Evolutionary conservation across 2,797 vertebrate genomes (phyloP).

Genomic region (Myotis vivesi): DNA sequence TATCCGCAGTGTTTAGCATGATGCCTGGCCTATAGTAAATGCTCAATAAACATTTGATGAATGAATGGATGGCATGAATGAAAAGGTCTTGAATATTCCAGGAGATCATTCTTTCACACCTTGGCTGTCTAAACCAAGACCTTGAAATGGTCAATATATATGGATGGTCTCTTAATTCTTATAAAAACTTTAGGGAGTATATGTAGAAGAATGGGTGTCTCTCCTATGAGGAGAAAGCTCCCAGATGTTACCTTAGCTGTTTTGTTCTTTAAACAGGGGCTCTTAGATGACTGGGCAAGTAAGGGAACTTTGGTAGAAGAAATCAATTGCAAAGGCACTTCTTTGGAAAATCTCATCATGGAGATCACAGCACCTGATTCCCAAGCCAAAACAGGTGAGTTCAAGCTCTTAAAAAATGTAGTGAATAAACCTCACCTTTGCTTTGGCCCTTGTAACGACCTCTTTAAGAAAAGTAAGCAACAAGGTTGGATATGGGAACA

Average conservation of each 20-base stretch:
- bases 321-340: conserved; percentile 89
- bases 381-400: conserved; percentile 90
- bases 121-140: conserved; percentile 17
- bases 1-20: background rate
- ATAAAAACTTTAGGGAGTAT: background rate
- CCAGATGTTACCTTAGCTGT: background rate
- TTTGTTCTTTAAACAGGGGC: conserved; percentile 84
- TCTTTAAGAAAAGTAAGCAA: conserved; percentile 41
- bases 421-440: conserved; percentile 4
- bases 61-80: conserved; percentile 27
- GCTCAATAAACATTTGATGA: conserved; percentile 27
- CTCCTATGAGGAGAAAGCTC: background rate
- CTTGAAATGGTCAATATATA: background rate
- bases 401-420: background rate
- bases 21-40: conserved; percentile 6
- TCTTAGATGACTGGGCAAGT: conserved; percentile 91
- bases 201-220: accelerated
- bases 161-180: conserved; percentile 9
- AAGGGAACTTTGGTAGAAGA: conserved; percentile 90
- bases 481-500: conserved; percentile 16
- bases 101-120: background rate
- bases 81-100: conserved; percentile 24
- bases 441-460: conserved; percentile 3
- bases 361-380: conserved; percentile 90
- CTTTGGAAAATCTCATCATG: conserved; percentile 93